A percentile compares a stretch with the other conserved stretches of the same genome.
These are phyloP conservation scores for Catostylus mosaicus DNA, from an alignment of 30 jellyfish, hydroid and myxozoan genomes.

Conservation along the genomic window DNA sequence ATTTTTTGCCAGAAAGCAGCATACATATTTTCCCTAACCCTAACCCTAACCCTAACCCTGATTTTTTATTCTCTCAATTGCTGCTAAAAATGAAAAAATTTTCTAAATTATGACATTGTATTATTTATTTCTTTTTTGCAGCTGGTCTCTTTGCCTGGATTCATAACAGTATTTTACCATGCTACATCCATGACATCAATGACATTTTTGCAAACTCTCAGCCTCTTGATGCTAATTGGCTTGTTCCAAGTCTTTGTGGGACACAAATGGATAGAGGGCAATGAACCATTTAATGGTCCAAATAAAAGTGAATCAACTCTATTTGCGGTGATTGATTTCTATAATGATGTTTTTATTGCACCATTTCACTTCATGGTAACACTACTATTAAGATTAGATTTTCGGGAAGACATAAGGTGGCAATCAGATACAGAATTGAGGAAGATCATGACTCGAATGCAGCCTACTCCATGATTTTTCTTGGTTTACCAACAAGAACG, in stretches of 20 bases:
- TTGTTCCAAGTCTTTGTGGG: conserved; percentile 73
- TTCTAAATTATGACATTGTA: too few species aligned
- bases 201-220: conserved; percentile 56
- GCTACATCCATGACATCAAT: conserved; percentile 65
- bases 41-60: too few species aligned
- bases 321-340: conserved; percentile 61
- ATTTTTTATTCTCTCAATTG: background rate
- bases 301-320: conserved; percentile 54
- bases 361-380: conserved; percentile 71
- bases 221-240: conserved; percentile 57
- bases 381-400: conserved; percentile 65
- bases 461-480: conserved; percentile 61
- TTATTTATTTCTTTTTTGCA: conserved; percentile 24
- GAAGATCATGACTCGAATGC: conserved; percentile 64
- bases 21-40: too few species aligned
- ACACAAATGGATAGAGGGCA: conserved; percentile 81
- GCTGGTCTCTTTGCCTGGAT: conserved; percentile 58
- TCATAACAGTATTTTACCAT: conserved; percentile 59
- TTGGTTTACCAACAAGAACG: too few species aligned
- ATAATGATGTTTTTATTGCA: conserved; percentile 65
- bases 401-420: conserved; percentile 69
- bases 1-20: too few species aligned
- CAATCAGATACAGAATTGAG: conserved; percentile 73
- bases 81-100: background rate
- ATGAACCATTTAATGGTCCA: conserved; percentile 74